These are phyloP conservation scores for Anguilla obscura DNA, from an alignment of 2,797 vertebrate genomes.

Conservation along the genomic window DNA sequence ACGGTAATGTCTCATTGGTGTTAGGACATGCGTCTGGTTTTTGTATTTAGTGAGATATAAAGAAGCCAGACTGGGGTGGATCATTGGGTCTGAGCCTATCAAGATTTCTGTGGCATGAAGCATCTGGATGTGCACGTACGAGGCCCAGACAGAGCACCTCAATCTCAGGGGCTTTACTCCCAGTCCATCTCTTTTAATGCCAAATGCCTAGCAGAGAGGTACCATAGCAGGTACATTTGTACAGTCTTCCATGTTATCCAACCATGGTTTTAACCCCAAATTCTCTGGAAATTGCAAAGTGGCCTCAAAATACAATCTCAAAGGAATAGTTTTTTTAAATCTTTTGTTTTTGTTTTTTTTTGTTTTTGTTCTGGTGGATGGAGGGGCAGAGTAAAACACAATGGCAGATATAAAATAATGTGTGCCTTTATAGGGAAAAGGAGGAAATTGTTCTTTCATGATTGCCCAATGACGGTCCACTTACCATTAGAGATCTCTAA, in stretches of 20 bases:
- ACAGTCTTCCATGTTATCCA: background rate
- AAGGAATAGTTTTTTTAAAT: background rate
- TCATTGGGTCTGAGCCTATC: background rate
- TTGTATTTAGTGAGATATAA: constrained; percentile 4
- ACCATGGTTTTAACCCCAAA: background rate
- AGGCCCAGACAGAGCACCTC: background rate
- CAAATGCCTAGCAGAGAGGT: background rate
- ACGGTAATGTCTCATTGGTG: background rate
- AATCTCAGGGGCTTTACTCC: background rate
- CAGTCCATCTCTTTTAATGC: background rate
- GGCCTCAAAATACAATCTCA: background rate
- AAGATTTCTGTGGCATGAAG: background rate
- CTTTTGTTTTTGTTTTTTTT: background rate
- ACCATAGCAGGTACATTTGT: background rate
- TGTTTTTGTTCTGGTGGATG: background rate
- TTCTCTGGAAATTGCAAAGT: background rate
- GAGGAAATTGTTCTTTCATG: background rate
- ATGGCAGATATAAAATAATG: background rate
- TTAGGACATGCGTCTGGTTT: background rate
- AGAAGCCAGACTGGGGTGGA: background rate
- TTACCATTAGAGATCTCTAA: background rate
- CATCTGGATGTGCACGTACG: background rate
- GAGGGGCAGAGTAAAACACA: background rate
- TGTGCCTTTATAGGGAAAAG: background rate
- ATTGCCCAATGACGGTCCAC: background rate